Evolutionary conservation across 2,113 vertebrate genomes (phyloP).

Genomic region (Vidua macroura): DNA sequence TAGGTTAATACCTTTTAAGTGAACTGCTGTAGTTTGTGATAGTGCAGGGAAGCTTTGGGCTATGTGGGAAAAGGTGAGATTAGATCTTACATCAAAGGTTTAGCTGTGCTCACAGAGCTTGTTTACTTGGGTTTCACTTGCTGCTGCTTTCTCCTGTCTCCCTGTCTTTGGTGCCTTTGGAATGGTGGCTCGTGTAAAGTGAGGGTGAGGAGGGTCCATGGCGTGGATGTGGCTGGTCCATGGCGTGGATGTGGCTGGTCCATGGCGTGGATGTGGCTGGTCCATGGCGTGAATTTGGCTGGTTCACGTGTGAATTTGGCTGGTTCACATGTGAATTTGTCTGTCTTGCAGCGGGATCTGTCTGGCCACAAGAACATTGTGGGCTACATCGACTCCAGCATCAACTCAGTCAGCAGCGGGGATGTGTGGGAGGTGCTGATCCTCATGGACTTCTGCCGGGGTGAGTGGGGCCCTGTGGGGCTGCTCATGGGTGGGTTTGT

Average conservation of each 20-base stretch:
- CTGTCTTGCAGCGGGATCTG: constrained; percentile 84
- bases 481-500: constrained; percentile 65
- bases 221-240: too few species aligned
- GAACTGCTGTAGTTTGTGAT: background rate
- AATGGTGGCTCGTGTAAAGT: background rate
- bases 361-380: constrained; percentile 97
- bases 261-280: too few species aligned
- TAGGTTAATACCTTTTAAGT: background rate
- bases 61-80: background rate
- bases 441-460: constrained; percentile 97
- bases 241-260: too few species aligned
- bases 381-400: constrained; percentile 94
- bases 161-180: background rate
- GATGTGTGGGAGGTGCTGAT: constrained; percentile 98
- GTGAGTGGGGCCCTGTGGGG: constrained; percentile 72
- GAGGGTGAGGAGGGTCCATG: background rate
- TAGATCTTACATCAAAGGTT: background rate
- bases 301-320: too few species aligned
- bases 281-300: background rate
- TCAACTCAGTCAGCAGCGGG: constrained; percentile 88
- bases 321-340: background rate
- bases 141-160: background rate
- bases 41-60: background rate
- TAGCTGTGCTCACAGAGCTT: background rate
- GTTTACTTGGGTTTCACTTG: background rate